phyloP scores from a whole-genome alignment of 2,113 vertebrate genomes.

The Platysteira castanea region DNA sequence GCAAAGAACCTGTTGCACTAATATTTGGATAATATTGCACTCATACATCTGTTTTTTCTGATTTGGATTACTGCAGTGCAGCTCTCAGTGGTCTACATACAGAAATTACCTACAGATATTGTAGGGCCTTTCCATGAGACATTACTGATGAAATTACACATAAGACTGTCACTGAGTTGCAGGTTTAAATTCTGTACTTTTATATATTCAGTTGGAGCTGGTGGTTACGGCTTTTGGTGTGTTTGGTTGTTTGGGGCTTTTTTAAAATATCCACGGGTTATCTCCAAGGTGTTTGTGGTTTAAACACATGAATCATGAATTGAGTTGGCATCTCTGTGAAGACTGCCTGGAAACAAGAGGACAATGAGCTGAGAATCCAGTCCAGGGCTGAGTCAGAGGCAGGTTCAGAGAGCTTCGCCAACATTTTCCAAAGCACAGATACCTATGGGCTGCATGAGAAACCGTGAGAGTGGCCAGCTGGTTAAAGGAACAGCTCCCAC shows the following conservation, averaged over 20 bases:
- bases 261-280: not conserved
- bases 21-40: not conserved
- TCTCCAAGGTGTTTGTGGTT: constrained; percentile 28
- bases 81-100: not conserved
- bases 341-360: not conserved
- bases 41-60: not conserved
- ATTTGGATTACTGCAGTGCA: not conserved
- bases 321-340: not conserved
- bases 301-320: not conserved
- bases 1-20: not conserved
- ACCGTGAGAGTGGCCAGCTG: not conserved
- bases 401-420: not conserved
- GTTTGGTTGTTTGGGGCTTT: not conserved
- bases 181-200: not conserved
- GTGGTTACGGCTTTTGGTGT: not conserved
- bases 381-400: not conserved
- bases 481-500: not conserved
- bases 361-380: not conserved
- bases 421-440: not conserved
- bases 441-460: not conserved
- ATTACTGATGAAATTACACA: not conserved
- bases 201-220: not conserved
- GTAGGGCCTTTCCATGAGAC: not conserved
- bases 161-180: not conserved
- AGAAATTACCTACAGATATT: not conserved